Conservation (phyloP, 2,113 vertebrate species). For the Rhinogobius similis region DNA sequence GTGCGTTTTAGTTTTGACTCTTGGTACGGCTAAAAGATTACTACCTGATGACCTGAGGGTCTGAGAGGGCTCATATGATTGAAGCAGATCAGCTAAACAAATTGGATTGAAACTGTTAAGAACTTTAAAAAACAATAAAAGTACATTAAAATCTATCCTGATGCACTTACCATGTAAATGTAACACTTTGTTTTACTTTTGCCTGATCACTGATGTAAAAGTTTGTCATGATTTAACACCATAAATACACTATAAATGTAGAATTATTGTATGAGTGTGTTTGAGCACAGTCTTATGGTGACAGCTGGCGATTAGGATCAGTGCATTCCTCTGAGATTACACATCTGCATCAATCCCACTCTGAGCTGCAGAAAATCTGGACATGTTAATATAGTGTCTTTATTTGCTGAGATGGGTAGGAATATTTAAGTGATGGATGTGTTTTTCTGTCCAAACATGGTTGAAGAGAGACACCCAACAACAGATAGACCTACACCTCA, state of each 20-base stretch:
- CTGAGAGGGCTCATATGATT: too few relatives aligned
- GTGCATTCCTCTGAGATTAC: conserved; percentile 73
- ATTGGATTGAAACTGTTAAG: too few relatives aligned
- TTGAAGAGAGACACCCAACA: neutral
- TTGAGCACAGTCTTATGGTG: conserved; percentile 38
- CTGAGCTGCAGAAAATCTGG: conserved; percentile 45
- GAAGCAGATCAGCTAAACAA: too few relatives aligned
- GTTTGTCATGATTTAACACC: conserved; percentile 4
- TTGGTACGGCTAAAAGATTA: too few relatives aligned
- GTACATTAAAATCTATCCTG: too few relatives aligned
- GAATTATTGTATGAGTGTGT: conserved; percentile 15
- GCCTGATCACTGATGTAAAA: neutral
- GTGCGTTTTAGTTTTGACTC: too few relatives aligned
- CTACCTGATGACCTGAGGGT: too few relatives aligned
- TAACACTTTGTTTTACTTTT: conserved; percentile 9
- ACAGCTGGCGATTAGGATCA: conserved; percentile 59
- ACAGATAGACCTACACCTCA: too few relatives aligned
- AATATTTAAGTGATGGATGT: neutral
- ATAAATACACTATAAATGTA: conserved; percentile 14
- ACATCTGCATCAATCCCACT: conserved; percentile 70
- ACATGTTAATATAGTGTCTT: conserved; percentile 41
- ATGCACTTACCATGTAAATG: too few relatives aligned
- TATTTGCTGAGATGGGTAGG: neutral
- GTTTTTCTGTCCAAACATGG: neutral
- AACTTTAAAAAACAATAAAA: too few relatives aligned